These are phyloP conservation scores for Diabrotica balteata DNA, from an alignment of 2,888 invertebrate species.

Conservation along the genomic window DNA sequence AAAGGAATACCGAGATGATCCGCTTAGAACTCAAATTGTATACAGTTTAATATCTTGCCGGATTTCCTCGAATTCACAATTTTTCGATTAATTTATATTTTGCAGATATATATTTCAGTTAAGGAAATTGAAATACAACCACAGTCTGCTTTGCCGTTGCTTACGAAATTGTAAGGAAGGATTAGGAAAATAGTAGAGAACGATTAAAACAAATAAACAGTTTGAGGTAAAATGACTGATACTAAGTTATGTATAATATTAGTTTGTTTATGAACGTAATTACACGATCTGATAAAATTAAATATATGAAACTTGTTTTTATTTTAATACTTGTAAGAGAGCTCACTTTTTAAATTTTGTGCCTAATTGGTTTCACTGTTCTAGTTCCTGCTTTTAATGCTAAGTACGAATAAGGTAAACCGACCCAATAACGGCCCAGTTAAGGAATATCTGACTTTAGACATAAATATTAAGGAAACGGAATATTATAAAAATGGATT, in stretches of 20 bases:
- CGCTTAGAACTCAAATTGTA: constrained; percentile 23
- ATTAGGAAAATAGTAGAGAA: constrained; percentile 2
- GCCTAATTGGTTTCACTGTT: too few species aligned
- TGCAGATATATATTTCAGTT: constrained; percentile 12
- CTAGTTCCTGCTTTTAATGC: too few species aligned
- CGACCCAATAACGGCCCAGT: too few species aligned
- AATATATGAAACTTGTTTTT: not conserved
- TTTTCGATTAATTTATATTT: constrained; percentile 24
- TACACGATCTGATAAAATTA: not conserved
- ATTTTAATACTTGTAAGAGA: too few species aligned
- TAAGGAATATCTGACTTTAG: too few species aligned
- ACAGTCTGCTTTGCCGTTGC: not conserved
- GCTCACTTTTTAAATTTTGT: too few species aligned
- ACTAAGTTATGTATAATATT: not conserved
- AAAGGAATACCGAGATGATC: constrained; percentile 14
- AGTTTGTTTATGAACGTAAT: not conserved
- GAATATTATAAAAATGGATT: too few species aligned
- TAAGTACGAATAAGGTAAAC: too few species aligned
- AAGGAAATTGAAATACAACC: constrained; percentile 14
- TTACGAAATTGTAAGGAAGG: not conserved
- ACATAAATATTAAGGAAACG: too few species aligned
- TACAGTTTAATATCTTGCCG: constrained; percentile 18
- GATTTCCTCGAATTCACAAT: constrained; percentile 22
- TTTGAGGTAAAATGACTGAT: not conserved
- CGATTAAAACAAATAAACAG: constrained; percentile 1